phyloP scores from a whole-genome alignment of 2,113 vertebrate species.

The Paramormyrops kingsleyae region DNA sequence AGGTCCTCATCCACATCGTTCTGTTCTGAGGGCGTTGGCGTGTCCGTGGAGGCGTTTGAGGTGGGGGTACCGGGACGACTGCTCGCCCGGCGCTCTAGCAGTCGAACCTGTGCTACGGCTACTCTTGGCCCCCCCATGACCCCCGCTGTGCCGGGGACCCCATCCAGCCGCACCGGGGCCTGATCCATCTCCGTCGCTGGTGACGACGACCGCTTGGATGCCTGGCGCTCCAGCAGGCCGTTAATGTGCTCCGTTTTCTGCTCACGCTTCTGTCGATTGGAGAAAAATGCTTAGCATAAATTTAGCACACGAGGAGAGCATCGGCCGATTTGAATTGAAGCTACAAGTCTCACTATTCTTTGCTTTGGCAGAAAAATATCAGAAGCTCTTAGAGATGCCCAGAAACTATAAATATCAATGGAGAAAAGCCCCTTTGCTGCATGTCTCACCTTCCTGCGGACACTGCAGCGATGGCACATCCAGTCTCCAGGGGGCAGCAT shows the following conservation, averaged over 20 bases:
- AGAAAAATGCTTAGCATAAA: neutral
- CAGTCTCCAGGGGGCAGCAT: conserved; percentile 98
- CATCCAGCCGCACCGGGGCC: conserved; percentile 66
- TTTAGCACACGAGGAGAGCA: neutral
- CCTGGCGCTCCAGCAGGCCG: conserved; percentile 76
- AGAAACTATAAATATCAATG: neutral
- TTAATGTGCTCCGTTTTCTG: conserved; percentile 95
- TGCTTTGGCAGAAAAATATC: neutral
- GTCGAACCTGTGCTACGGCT: conserved; percentile 75
- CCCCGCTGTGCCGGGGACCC: conserved; percentile 68
- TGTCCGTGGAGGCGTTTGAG: conserved; percentile 88
- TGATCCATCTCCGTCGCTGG: conserved; percentile 83
- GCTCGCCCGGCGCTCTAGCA: conserved; percentile 79
- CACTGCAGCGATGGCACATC: conserved; percentile 98
- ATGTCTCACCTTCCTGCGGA: conserved; percentile 81
- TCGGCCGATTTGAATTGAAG: neutral
- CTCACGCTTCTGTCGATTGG: conserved; percentile 74
- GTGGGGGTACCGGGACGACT: conserved; percentile 89
- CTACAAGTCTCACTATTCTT: neutral
- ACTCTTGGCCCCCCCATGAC: conserved; percentile 67
- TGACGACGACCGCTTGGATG: conserved; percentile 74
- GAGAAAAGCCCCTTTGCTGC: neutral
- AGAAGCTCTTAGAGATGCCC: neutral
- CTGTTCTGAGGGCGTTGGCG: conserved; percentile 84
- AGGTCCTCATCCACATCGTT: conserved; percentile 89